Evolutionary conservation across 1,140 invertebrate species (phyloP).

Genomic region (Latrodectus geometricus): DNA sequence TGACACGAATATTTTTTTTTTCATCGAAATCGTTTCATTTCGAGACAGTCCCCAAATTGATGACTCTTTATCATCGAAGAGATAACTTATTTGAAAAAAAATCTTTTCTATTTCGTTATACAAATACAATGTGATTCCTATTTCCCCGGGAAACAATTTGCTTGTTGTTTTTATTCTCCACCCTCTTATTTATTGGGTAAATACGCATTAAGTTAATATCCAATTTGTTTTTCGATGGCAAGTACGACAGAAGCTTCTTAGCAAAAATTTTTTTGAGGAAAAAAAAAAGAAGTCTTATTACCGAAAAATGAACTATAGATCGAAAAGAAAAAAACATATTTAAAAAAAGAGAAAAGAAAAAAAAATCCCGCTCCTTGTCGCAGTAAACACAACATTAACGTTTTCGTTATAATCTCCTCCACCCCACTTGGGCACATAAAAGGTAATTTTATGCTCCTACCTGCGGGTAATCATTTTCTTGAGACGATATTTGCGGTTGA

Average conservation of each 20-base stretch:
- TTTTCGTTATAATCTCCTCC: slow-evolving; percentile 1
- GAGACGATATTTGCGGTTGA: slow-evolving; percentile 46
- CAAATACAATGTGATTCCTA: too few species aligned
- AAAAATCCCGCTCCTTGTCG: too few species aligned
- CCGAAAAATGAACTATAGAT: slow-evolving; percentile 19
- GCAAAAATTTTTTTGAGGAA: neutral
- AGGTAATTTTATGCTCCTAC: slow-evolving; percentile 40
- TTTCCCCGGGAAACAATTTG: neutral
- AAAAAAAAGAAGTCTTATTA: neutral
- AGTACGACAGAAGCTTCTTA: neutral
- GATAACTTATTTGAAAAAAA: too few species aligned
- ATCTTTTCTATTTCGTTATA: too few species aligned
- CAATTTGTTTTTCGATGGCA: neutral
- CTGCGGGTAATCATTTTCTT: slow-evolving; percentile 57
- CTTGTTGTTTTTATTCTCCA: neutral
- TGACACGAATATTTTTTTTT: too few species aligned
- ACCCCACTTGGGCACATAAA: neutral
- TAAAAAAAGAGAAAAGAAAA: too few species aligned
- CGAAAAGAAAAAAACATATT: slow-evolving; percentile 5
- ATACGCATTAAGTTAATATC: neutral
- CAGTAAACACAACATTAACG: slow-evolving; percentile 26
- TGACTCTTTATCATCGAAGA: too few species aligned
- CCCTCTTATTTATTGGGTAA: neutral
- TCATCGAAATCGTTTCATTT: too few species aligned
- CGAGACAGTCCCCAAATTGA: too few species aligned